phyloP scores from a whole-genome alignment of 2,797 vertebrate genomes.

The Poeciliopsis presidionis region DNA sequence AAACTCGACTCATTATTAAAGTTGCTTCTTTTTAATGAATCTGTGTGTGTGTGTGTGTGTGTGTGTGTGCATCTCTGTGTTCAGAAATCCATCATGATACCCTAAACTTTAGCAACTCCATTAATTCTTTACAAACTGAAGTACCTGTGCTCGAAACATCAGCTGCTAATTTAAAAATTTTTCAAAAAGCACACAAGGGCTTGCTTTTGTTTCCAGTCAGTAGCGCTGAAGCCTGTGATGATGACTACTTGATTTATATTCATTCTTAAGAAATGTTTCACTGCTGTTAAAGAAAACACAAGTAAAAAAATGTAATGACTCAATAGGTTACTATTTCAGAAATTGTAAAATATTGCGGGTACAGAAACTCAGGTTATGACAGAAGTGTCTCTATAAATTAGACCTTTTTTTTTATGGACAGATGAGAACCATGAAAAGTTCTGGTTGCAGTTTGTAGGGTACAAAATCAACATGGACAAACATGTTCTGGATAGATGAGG shows the following conservation, averaged over 20 bases:
- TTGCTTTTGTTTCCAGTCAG: neutral
- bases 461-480: neutral
- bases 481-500: neutral
- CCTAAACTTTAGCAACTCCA: neutral
- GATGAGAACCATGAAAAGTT: neutral
- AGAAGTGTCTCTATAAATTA: neutral
- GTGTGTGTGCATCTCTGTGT: neutral
- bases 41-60: constrained; percentile 6
- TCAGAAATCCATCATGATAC: neutral
- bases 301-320: neutral
- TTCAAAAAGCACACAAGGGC: neutral
- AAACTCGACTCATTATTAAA: constrained; percentile 74
- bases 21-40: constrained; percentile 64
- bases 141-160: neutral
- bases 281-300: neutral
- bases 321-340: neutral
- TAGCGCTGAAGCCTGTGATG: neutral
- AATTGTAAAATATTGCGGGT: neutral
- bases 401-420: neutral
- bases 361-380: neutral
- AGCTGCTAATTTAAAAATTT: neutral
- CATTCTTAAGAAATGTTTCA: neutral
- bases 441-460: neutral
- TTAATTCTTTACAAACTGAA: neutral
- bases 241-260: neutral